Evolutionary conservation across 2,797 vertebrate genomes (phyloP), one percentile per base, ranked within the genome.

Genomic region (Mormyrops attenuatus): DNA sequence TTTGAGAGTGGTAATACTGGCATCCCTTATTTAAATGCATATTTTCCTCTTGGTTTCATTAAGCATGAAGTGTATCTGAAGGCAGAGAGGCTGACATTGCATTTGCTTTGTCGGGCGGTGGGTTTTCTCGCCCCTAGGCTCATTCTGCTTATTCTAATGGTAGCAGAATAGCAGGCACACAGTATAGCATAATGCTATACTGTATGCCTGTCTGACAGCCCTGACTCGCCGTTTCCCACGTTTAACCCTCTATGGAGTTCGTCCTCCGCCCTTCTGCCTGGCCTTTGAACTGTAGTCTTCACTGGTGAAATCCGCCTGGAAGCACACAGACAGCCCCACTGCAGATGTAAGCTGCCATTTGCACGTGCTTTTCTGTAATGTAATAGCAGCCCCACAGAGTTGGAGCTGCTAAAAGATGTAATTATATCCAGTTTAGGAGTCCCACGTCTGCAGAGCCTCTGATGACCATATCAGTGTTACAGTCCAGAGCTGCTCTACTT

Each of bases 341-440:
- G 88, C 38, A 11, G 53, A 15, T 80, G 26, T 85, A 30, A 47
- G 41, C 15, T 34, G 55, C 57, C 77, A 8, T n/a, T 49, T 2
- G 53, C 66, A 11, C 41, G 22, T n/a, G 34, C 44, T 69, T 86
- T 73, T 17, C 11, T 85, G 22, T 89, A 66, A 63, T 41, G n/a
- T 60, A 38, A n/a, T 50, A 52, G n/a, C 26, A n/a, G 41, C 44
- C 88, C 22, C 73, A 44, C 5, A 66, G 85, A 87, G 60, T 49
- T 80, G 11, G 80, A 44, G 88, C 53, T 20, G 88, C 80, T 63
- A 66, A 63, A 89, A 63, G 20, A 20, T 34, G 82, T 84, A 60
- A 89, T 89, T 85, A 63, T 49, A 49, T 15, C 53, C 55, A 20
- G 44, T 89, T 85, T 26, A 63, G 41, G 52, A 50, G 34, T 69